Percentiles rank a stretch among this genome's conserved stretches.
These are phyloP conservation scores for Disparrhopalites patrizii DNA, from an alignment of 2,888 invertebrate species.

Conservation along the genomic window DNA sequence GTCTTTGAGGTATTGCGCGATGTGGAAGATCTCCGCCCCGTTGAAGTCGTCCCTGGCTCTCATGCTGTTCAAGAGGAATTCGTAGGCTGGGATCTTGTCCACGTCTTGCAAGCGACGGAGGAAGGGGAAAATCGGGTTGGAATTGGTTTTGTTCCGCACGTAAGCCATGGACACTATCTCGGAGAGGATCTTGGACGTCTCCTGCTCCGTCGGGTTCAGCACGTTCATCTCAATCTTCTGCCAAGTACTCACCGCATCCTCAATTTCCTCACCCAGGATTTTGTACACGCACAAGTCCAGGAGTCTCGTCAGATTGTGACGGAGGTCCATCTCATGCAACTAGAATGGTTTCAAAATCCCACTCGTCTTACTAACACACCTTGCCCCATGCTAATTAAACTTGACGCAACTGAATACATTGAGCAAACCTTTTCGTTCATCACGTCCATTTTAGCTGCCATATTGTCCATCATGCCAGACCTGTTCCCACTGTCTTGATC, in stretches of 20 bases:
- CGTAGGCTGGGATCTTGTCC: slow-evolving; percentile 23
- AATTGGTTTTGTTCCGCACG: slow-evolving; percentile 24
- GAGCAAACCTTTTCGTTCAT: slow-evolving; percentile 15
- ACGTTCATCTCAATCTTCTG: slow-evolving; percentile 21
- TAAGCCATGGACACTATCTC: slow-evolving; percentile 20
- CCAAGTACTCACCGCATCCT: slow-evolving; percentile 11
- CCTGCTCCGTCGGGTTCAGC: slow-evolving; percentile 10
- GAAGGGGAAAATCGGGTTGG: slow-evolving; percentile 16
- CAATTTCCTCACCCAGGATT: slow-evolving; percentile 15
- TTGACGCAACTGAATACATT: not conserved
- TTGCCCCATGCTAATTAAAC: not conserved
- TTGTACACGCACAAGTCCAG: slow-evolving; percentile 21
- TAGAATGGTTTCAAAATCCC: not conserved
- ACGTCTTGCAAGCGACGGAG: slow-evolving; percentile 10
- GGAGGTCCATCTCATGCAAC: slow-evolving; percentile 21
- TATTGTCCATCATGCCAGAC: not conserved
- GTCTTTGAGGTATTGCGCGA: slow-evolving; percentile 26
- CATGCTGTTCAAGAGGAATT: slow-evolving; percentile 18
- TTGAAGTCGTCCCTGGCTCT: slow-evolving; percentile 10
- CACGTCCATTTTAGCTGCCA: slow-evolving; percentile 6
- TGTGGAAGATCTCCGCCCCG: slow-evolving; percentile 17
- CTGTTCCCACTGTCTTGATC: not conserved
- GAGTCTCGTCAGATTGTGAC: slow-evolving; percentile 22
- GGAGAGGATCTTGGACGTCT: slow-evolving; percentile 5
- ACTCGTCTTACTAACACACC: not conserved